Evolutionary conservation across 2,113 vertebrate genomes (phyloP), one percentile per base, ranked within the genome.

Genomic region (Butorides virescens): DNA sequence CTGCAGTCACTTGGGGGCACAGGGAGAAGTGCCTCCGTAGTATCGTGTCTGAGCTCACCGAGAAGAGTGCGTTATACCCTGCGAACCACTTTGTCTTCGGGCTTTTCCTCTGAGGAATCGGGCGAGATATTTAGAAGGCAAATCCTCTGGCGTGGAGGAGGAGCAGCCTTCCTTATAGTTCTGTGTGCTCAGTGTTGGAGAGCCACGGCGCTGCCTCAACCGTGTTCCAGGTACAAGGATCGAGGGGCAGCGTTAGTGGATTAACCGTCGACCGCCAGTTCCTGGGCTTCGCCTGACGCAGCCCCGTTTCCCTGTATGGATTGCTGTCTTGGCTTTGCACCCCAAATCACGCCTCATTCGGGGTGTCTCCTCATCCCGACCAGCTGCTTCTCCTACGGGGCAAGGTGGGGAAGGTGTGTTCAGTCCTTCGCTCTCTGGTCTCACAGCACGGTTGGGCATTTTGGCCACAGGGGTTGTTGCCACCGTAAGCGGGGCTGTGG

Each of bases 311-410:
- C 16, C 37, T 15, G 34, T 5, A 2, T 4, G 19, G 21, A 34
- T 36, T 34, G n/a, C 8, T 9, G 2, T 7, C 27, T 8, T 23
- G 27, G 27, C 10, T 61, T 37, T 49, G 27, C 18, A 2, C 44
- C 36, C 36, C 50, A 23, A 5, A 18, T 15, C 22, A 15, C 27
- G 5, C 7, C 1, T 6, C 16, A 11, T 21, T 7, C 27, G 12
- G 25, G 53, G 30, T 19, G 67, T 27, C 30, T 47, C 1, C 0
- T 22, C n/a, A 2, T 8, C 15, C 29, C 0, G 3, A 1, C 15
- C 9, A n/a, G n/a, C 11, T 5, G 4, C 10, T 44, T 22, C 50
- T 59, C 39, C 39, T 23, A 3, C 26, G 14, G 47, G 21, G 8
- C 25, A 20, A 8, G 36, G 23, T 18, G 25, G 49, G 26, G 16